Conservation (phyloP, 2,888 invertebrate species). For the Deroplatys truncata region DNA sequence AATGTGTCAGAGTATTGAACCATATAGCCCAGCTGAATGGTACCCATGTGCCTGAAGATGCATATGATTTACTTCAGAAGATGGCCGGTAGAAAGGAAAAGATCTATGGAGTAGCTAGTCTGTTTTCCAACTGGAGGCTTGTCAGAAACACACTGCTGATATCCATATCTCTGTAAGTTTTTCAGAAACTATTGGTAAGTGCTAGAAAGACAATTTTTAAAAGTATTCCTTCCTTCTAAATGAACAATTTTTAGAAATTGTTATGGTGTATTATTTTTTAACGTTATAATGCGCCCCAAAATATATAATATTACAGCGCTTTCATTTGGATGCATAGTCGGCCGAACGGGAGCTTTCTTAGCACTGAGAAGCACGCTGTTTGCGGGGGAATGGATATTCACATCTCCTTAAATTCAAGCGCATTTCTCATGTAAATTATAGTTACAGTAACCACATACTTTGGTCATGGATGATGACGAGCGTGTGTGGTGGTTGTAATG, state of each 20-base stretch:
- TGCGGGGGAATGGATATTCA: no score
- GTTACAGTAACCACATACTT: no score
- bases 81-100: slow-evolving; percentile 41
- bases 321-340: no score
- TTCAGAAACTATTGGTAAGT: not conserved
- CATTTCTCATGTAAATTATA: no score
- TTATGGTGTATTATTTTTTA: no score
- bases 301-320: no score
- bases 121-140: slow-evolving; percentile 54
- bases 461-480: no score
- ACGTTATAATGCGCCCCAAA: not conserved
- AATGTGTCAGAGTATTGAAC: slow-evolving; percentile 50
- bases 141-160: slow-evolving; percentile 53
- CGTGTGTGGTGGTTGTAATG: no score
- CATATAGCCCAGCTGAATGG: slow-evolving; percentile 55
- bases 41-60: slow-evolving; percentile 45
- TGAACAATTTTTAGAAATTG: not conserved
- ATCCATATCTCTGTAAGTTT: slow-evolving; percentile 51
- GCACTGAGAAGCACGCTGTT: no score
- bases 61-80: slow-evolving; percentile 41
- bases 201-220: not conserved
- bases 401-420: no score
- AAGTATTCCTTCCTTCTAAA: not conserved
- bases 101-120: slow-evolving; percentile 50
- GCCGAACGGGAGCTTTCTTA: no score